Evolutionary conservation across 1,140 invertebrate species (phyloP).

Genomic region (Chelonus insularis): DNA sequence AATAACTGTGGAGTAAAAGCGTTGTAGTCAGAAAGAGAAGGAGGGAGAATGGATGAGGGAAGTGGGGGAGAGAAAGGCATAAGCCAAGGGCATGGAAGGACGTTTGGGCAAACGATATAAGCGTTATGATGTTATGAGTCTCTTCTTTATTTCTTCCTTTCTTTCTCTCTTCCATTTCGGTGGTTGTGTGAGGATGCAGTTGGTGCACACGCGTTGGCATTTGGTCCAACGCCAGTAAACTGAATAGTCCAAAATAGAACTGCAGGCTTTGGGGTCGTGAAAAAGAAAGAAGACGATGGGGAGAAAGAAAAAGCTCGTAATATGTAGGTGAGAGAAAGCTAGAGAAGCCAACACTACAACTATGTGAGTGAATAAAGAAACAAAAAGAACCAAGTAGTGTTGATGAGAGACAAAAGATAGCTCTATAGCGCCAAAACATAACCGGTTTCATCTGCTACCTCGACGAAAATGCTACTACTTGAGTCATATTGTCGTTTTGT

Average conservation of each 20-base stretch:
- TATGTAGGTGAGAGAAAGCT: not conserved
- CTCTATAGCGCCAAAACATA: too few relatives aligned
- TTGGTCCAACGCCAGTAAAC: constrained; percentile 46
- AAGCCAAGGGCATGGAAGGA: constrained; percentile 5
- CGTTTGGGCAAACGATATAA: constrained; percentile 21
- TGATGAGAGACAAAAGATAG: too few relatives aligned
- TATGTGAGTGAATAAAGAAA: constrained; percentile 1
- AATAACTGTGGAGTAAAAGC: not conserved
- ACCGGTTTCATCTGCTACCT: too few relatives aligned
- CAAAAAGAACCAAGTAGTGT: too few relatives aligned
- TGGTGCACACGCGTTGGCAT: constrained; percentile 28
- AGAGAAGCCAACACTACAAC: not conserved
- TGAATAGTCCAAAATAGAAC: constrained; percentile 41
- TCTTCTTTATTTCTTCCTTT: not conserved
- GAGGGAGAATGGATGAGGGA: not conserved
- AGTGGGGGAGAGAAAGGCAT: not conserved
- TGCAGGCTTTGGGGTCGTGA: constrained; percentile 40
- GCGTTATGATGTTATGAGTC: constrained; percentile 30
- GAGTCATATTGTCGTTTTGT: too few relatives aligned
- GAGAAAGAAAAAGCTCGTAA: not conserved
- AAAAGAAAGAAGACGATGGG: constrained; percentile 15
- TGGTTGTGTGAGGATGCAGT: constrained; percentile 6
- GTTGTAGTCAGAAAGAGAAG: not conserved
- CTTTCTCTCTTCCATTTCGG: not conserved
- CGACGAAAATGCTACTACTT: too few relatives aligned